Evolutionary conservation across 2,113 vertebrate genomes (phyloP), one percentile per base, ranked within the genome.

Genomic region (Rhodinocichla rosea): DNA sequence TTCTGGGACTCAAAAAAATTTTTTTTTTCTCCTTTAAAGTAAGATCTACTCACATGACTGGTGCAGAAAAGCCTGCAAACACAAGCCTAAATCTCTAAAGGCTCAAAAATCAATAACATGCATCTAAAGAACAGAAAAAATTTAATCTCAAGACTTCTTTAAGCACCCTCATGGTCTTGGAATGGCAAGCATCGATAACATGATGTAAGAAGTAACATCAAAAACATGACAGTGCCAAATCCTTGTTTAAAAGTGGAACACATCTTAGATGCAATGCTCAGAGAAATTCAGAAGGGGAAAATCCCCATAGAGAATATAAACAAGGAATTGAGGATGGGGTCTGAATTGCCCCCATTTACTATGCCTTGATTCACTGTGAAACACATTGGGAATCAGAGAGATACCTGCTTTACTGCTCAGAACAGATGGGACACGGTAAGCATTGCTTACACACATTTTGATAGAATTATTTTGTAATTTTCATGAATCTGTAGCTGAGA

Each of bases 21-120:
- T 1, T 7, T 35, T n/a, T 64, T 76, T 60, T 39, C 64, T 80
- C 11, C 20, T 81, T 86, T 88, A 49, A 81, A 63, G 63, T 67
- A 85, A 55, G 21, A 86, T 24, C 17, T 55, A 27, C 52, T 86
- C 39, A 55, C 33, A 56, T 33, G 64, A 35, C n/a, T 88, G 59
- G n/a, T 15, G 6, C 11, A 86, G 33, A 60, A 89, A 87, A 62
- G 32, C 24, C 78, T 78, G 42, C 15, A 90, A 83, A 87, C 42
- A 78, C 44, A 88, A 83, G 79, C n/a, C 35, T 81, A 49, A 87
- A 88, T 64, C 56, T 88, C 83, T 49, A 75, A 86, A 47, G 87
- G 44, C 68, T 93, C 23, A 77, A 83, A 89, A 94, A 92, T 95
- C 91, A 96, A 88, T 92, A 90, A 83, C 68, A 24, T 32, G 35